Evolutionary conservation across 2,113 vertebrate species (phyloP), one percentile per base, ranked within the genome.

Genomic region (Mionectes macconnelli): DNA sequence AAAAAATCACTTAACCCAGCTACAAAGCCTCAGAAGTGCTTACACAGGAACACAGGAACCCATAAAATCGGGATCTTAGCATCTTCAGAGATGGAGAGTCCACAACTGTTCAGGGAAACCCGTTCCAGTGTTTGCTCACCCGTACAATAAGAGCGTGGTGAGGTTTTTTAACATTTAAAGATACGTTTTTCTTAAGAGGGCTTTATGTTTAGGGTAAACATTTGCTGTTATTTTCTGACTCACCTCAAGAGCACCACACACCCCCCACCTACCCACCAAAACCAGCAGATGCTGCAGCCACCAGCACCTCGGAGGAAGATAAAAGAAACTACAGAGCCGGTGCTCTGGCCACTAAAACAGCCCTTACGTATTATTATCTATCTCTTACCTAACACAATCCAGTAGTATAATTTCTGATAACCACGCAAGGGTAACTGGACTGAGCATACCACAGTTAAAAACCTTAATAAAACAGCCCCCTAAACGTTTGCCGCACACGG

Each of bases 401-500:
- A 37, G 10, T 14, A 53, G n/a, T 1, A 3, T 25, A 13, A 44
- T 5, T 42, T 6, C 20, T 7, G 8, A 40, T 7, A 57, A 75
- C 2, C 25, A 50, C 30, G 12, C 17, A 60, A 27, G 24, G 0
- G 1, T 14, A 60, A 16, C 45, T 18, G 7, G 4, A 15, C 1
- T 14, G 6, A 15, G 20, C 6, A 4, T 1, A 8, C 4, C 53
- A 37, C 0, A 50, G 3, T 6, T 33, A n/a, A 57, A 91, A 74
- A 21, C 0, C 22, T 23, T 8, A 55, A 55, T 0, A 1, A 59
- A 76, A 70, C 6, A 55, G 2, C 3, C 4, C 11, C 4, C 10
- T 3, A 30, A 33, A 37, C 3, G 3, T 2, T 11, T 5, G 19
- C n/a, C 2, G 1, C 15, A 20, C 3, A 1, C 8, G 21, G 23